Conservation (phyloP, 37 sponge, comb jelly and placozoan genomes). For the Tethya wilhelma region DNA sequence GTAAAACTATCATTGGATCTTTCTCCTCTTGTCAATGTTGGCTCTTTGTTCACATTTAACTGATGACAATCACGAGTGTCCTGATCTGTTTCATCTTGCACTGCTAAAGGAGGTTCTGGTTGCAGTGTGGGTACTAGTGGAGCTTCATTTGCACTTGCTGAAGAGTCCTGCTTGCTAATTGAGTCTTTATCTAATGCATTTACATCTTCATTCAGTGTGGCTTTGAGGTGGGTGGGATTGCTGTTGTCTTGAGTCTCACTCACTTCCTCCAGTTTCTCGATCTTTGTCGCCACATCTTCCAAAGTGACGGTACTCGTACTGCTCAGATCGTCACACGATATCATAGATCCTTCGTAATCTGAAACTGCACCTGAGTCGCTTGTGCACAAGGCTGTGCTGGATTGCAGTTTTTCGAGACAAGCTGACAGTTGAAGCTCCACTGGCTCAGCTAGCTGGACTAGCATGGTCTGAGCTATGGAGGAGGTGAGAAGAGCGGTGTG, state of each 20-base stretch:
- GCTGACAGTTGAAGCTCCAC: conserved; percentile 21
- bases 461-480: background rate
- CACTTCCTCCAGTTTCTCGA: background rate
- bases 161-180: too few relatives aligned
- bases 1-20: background rate
- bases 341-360: conserved; percentile 7
- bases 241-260: background rate
- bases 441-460: background rate
- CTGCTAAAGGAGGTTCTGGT: too few relatives aligned
- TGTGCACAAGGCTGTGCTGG: background rate
- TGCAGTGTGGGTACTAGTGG: too few relatives aligned
- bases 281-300: background rate
- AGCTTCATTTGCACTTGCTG: too few relatives aligned
- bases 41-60: background rate
- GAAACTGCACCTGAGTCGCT: conserved; percentile 37
- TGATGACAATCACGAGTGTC: background rate
- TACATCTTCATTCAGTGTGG: background rate
- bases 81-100: too few relatives aligned
- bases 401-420: conserved; percentile 9
- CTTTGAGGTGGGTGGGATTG: background rate
- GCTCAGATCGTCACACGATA: background rate
- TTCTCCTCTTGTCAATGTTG: background rate
- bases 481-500: background rate
- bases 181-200: too few relatives aligned
- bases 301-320: background rate